phyloP scores from a whole-genome alignment of 2,888 invertebrate species.

The Capitulum mitella region DNA sequence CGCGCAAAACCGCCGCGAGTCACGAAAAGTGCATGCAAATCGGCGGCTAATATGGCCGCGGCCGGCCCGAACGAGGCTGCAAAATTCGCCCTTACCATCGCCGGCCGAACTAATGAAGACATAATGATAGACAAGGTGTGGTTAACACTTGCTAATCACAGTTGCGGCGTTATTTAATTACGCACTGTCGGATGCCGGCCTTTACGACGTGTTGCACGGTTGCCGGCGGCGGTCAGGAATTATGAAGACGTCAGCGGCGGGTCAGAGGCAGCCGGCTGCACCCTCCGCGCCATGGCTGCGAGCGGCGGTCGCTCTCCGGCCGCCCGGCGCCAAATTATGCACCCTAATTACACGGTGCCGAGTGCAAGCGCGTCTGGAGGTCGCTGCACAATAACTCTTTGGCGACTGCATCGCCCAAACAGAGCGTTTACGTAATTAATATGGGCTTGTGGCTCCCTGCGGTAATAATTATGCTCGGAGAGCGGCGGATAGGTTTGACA shows the following conservation, averaged over 20 bases:
- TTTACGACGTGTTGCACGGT: constrained; percentile 23
- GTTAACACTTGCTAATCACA: constrained; percentile 18
- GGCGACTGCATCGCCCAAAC: background rate
- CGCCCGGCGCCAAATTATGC: background rate
- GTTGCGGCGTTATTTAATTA: constrained; percentile 19
- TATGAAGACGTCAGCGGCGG: constrained; percentile 4
- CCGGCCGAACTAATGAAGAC: constrained; percentile 19
- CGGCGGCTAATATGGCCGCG: background rate
- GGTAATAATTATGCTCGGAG: background rate
- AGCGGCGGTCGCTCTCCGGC: background rate
- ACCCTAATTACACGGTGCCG: background rate
- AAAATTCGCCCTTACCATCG: background rate
- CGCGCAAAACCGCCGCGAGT: background rate
- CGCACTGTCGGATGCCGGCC: constrained; percentile 3
- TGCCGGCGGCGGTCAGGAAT: background rate
- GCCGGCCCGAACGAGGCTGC: background rate
- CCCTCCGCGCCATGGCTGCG: background rate
- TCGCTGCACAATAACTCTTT: background rate
- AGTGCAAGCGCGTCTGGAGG: background rate
- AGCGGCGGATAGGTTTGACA: background rate
- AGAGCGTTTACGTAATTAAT: constrained; percentile 19
- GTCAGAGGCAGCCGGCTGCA: background rate
- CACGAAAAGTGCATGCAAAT: constrained; percentile 1
- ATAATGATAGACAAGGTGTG: constrained; percentile 24
- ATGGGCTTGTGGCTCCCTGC: background rate